Evolutionary conservation across 2,888 invertebrate species (phyloP), one percentile per base, ranked within the genome.

Genomic region (Cecidostiba fungosa): DNA sequence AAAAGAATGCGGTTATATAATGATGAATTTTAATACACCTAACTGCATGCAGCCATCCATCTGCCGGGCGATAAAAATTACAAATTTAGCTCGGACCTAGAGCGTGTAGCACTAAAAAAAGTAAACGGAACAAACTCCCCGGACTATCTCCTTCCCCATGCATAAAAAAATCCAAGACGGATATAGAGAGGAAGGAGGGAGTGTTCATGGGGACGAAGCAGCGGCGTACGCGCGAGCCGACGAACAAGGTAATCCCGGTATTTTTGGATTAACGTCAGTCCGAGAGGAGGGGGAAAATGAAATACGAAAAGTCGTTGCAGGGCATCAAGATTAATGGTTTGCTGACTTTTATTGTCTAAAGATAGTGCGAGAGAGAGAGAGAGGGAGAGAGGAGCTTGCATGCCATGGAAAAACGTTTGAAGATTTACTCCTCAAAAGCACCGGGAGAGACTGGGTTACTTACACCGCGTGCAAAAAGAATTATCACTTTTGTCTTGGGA

Each of bases 311-410:
- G 77, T 82, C 66, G 77, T 36, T 47, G 43, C 12, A 10, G 72
- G 50, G 73, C 77, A 78, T 82, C 59, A 70, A 85, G 85, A 85
- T 82, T 82, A 82, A 85, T 82, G 82, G 69, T 32, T 47, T 23
- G 54, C 69, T 50, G 74, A 82, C 78, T 82, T 85, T 85, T 85
- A 85, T 85, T 82, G 74, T 85, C 85, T 82, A 82, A 82, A 85
- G 62, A 85, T 85, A 85, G 82, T 66, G 43, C 47, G 19, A 10
- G 16, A 62, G 16, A 36, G 12, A 23, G 12, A n/a, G 62, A 50
- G 19, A 50, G 16, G 1, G 50, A 50, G 16, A 54, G 54, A 66
- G 3, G 26, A 66, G 62, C 14, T 16, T 29, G 62, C 26, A 5
- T 54, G 29, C 62, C 26, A 29, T 19, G 47, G 36, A 79, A 26